Conservation (phyloP, 2,888 invertebrate genomes). For the Oscheius myriophilus region DNA sequence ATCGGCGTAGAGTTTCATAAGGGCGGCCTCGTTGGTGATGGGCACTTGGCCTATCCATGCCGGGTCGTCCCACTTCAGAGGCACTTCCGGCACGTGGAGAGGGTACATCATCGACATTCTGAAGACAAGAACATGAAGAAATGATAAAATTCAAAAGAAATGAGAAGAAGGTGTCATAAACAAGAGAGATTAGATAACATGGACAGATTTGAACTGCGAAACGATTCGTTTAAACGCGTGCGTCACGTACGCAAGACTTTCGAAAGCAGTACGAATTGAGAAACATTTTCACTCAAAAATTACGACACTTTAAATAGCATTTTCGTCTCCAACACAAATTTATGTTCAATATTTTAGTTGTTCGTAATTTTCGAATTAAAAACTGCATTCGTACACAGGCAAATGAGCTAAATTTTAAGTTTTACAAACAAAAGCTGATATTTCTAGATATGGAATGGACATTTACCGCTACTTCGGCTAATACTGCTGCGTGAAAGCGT, state of each 20-base stretch:
- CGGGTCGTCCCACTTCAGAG: slow-evolving; percentile 46
- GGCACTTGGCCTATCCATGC: slow-evolving; percentile 25
- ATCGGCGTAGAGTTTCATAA: slow-evolving; percentile 4
- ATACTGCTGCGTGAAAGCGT: no score
- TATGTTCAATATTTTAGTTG: no score
- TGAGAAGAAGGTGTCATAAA: background rate
- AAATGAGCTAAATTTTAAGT: no score
- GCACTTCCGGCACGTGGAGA: slow-evolving; percentile 39
- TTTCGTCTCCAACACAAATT: no score
- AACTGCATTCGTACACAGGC: no score
- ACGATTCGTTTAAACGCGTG: background rate
- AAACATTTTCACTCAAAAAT: no score
- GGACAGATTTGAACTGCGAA: background rate
- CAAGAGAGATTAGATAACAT: background rate
- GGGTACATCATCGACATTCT: slow-evolving; percentile 48
- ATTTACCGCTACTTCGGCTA: no score
- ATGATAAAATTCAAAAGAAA: slow-evolving; percentile 1
- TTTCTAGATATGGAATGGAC: no score
- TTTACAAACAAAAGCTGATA: no score
- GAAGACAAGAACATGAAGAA: background rate
- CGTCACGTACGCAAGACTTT: background rate
- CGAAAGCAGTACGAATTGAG: no score
- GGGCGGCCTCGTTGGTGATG: slow-evolving; percentile 5
- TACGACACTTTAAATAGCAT: no score
- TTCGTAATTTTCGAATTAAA: no score